Evolutionary conservation across 2,888 invertebrate species (phyloP), one percentile per base, ranked within the genome.

Genomic region (Platycnemis pennipes): DNA sequence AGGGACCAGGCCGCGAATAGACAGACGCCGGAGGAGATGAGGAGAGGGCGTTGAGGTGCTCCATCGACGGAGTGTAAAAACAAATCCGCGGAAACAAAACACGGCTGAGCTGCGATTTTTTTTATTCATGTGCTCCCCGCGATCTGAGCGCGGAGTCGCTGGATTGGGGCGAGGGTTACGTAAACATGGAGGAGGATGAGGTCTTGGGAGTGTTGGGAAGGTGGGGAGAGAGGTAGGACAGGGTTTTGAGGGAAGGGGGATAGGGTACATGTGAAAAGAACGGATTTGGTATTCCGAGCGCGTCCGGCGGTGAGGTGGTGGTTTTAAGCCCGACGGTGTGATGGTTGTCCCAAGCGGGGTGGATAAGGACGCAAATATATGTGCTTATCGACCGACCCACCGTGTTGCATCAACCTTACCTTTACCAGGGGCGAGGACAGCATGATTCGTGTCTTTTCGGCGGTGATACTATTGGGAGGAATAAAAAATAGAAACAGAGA

Each of bases 351-450:
- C 26, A 2, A 13, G 53, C 53, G 53, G 46, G 46, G 46, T 46
- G 22, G 63, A 5, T 26, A 26, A n/a, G n/a, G 63, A n/a, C 26
- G 63, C 26, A 3, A 63, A 63, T 26, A 63, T 63, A 63, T 63
- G 63, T 63, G n/a, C n/a, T 63, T 63, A 63, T 63, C 63, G 63
- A 63, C 63, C 63, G n/a, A n/a, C 19, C 63, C 63, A 63, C 63
- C 63, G 63, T 63, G 63, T 63, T 63, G 63, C 63, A 63, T 26
- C 7, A 22, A n/a, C n/a, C n/a, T 49, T 49, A 11, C 49, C 49
- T 16, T 49, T 49, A 16, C 49, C 49, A 11, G 7, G 49, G 16
- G 49, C 49, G 49, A 49, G 49, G 49, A n/a, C n/a, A n/a, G n/a
- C n/a, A n/a, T n/a, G n/a, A n/a, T n/a, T n/a, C n/a, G n/a, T n/a